Percentiles rank a stretch among this genome's conserved stretches.
Evolutionary conservation across 2,113 vertebrate species (phyloP).

Genomic region (Dolichallabes microphthalmus): DNA sequence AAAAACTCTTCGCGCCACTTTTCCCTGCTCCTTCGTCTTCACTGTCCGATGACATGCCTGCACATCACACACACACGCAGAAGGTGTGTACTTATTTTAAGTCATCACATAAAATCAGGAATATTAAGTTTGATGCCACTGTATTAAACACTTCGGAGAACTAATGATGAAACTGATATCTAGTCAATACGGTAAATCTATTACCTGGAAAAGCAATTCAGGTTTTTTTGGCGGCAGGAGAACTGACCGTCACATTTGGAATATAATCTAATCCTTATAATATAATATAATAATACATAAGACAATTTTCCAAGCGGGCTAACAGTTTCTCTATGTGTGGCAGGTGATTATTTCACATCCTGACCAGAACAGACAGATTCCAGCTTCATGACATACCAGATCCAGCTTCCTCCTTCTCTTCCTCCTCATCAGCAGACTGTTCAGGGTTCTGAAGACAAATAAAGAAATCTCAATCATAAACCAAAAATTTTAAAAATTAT

Average conservation of each 20-base stretch:
- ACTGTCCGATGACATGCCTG: conserved; percentile 71
- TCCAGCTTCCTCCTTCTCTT: conserved; percentile 81
- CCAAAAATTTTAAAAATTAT: too few relatives aligned
- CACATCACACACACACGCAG: background rate
- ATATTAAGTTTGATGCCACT: background rate
- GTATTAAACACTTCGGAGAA: background rate
- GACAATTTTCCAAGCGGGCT: background rate
- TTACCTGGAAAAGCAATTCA: background rate
- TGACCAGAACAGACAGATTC: background rate
- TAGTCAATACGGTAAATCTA: background rate
- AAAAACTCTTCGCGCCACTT: conserved; percentile 71
- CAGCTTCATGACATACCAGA: conserved; percentile 68
- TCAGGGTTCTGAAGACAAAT: conserved; percentile 79
- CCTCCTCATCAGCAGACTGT: conserved; percentile 86
- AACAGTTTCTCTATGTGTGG: background rate
- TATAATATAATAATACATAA: background rate
- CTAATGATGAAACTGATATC: background rate
- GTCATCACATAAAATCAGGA: background rate
- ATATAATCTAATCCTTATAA: background rate
- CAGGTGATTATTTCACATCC: background rate
- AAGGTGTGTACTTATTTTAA: background rate
- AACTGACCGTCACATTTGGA: background rate
- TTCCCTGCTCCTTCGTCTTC: conserved; percentile 67
- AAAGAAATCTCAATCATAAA: background rate
- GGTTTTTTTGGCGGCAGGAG: background rate